Evolutionary conservation across 2,888 invertebrate species (phyloP), one percentile per base, ranked within the genome.

Genomic region (Sylvicola fuscatus): DNA sequence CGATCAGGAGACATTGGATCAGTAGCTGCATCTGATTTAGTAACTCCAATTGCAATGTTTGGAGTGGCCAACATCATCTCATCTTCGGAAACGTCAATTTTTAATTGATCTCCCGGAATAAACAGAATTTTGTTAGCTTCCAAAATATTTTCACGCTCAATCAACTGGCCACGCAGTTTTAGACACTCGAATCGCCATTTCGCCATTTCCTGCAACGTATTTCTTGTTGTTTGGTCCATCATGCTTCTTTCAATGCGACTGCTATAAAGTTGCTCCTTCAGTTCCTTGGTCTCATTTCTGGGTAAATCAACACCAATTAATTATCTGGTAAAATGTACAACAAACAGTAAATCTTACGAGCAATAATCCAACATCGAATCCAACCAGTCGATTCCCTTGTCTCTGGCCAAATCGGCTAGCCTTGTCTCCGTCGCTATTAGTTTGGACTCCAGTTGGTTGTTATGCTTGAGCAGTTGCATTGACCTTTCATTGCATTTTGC

Each of bases 111-210:
- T 4, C 21, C 21, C 4, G 33, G 28, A 11, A 21, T 14, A 30
- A 37, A 33, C 13, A 13, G 14, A 12, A 58, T 54, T 16, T 51
- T 46, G 38, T 57, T 46, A 29, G 56, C 51, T 21, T 45, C 47
- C 14, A 58, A 45, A 13, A 53, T 40, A 41, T 49, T 43, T 43
- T 58, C 58, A n/a, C 56, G 49, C 39, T 55, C 50, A 26, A 55
- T 48, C 3, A 58, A 43, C 34, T 56, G 46, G 34, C 56, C 57
- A 8, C 56, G 49, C 2, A 50, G 49, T 39, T 54, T 57, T 3
- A 58, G 41, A 0, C 56, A 49, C 41, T 58, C 58, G 42, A 58
- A 58, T 14, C 58, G 50, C 58, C 58, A 58, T 36, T 57, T 58
- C 21, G 21, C 21, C 21, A 21, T 21, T 21, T 21, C 21, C 21